Base-by-base conservation (phyloP, 2,888 invertebrate genomes). In the Ethmia dodecea region DNA sequence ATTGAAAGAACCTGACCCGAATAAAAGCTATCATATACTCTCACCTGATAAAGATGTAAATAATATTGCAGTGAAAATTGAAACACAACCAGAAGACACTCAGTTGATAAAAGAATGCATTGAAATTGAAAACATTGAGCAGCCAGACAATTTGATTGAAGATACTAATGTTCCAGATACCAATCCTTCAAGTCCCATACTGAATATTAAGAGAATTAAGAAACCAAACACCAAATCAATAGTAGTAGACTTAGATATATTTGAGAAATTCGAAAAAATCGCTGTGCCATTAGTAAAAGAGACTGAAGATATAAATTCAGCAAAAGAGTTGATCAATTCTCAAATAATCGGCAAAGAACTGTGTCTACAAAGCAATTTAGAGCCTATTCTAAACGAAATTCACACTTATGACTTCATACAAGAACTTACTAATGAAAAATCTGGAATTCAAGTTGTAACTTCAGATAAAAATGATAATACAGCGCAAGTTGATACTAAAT, bases 191-290 rank as follows among this genome's bases (percentile, higher is more conserved):
- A 81, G 78, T 44, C 74, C 75, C 22, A 50, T 79, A 30, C 52
- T 78, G 5, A 50, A 51, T 38, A 43, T 42, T n/a, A 58, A n/a
- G n/a, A n/a, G n/a, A n/a, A n/a, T n/a, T n/a, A n/a, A n/a, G n/a
- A n/a, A 50, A 25, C 1, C 5, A 33, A 39, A 14, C 22, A 33
- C 13, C 5, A 18, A 40, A 24, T 40, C 32, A 13, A 45, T 81
- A 40, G 55, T 74, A 12, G 71, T 54, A 22, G 50, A 64, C 22
- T 44, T 83, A 13, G 68, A 76, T 20, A 41, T 47, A 8, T 86
- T 83, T 64, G 84, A 84, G 43, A 62, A 60, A 18, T 83, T 84
- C 49, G 83, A 80, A 55, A 58, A 51, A 26, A 37, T 74, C 14
- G 76, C 70, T 1, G 33, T 60, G 31, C 68, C 75, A 9, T 28